Conservation (phyloP, 2,797 vertebrate genomes). For the Notamacropus eugenii region DNA sequence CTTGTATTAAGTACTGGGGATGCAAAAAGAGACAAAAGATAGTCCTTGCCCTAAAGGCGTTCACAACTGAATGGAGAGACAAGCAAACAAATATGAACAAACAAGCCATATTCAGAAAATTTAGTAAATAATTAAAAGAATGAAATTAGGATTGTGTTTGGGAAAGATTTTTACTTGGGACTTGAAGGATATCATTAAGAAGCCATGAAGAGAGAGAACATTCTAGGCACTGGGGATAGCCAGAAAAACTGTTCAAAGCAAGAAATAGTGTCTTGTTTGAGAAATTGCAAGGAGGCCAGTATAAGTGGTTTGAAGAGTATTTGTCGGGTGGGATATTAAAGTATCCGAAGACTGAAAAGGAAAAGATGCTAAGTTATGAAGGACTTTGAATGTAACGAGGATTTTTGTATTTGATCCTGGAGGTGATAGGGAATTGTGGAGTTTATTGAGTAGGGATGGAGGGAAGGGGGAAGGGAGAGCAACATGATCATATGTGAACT, state of each 20-base stretch:
- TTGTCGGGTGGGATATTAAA: not conserved
- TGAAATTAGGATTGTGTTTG: no score
- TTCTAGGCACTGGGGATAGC: not conserved
- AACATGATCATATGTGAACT: not conserved
- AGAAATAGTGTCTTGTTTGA: not conserved
- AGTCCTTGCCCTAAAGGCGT: not conserved
- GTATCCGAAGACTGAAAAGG: not conserved
- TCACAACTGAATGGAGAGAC: not conserved
- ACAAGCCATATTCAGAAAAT: not conserved
- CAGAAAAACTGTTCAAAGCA: not conserved
- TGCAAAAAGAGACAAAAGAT: not conserved
- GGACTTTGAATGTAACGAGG: not conserved
- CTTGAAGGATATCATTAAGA: not conserved
- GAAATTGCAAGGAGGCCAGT: not conserved
- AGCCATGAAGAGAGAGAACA: not conserved
- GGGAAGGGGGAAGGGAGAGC: not conserved
- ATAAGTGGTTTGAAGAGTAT: not conserved
- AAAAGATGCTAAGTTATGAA: not conserved
- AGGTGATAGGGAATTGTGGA: not conserved
- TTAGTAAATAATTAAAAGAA: not conserved
- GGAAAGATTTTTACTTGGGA: not conserved
- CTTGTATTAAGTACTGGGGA: not conserved
- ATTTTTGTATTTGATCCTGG: not conserved
- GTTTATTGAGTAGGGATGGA: not conserved
- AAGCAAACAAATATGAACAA: not conserved